Base-by-base conservation (phyloP, 1,140 invertebrate species). In the Probaryconus sp. region DNA sequence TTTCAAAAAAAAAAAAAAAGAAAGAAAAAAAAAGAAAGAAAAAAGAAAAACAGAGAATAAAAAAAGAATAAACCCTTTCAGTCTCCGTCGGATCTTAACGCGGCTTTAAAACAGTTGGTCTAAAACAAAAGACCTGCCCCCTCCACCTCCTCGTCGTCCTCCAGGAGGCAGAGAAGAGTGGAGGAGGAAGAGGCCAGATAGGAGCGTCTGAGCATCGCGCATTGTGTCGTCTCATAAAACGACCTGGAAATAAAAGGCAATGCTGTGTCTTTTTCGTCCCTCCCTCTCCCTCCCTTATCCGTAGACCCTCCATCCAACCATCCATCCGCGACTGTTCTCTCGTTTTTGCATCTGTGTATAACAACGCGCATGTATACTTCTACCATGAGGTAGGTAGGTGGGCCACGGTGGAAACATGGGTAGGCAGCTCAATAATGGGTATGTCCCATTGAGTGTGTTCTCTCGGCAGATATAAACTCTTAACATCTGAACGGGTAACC, bases 221-320 rank as follows among this genome's bases (percentile, higher is more conserved):
- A 78, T 82, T 84, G 79, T 82, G 72, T 76, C 69, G 75, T 65
- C 68, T 65, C 70, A 76, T 76, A 75, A 75, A 81, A 84, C 79
- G 77, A 68, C 76, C 78, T 79, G 82, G 72, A 79, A 82, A 84
- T 79, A 83, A 83, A 83, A 81, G 78, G 70, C 83, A 81, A 84
- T 83, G 79, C 79, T 85, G 76, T 82, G 75, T 77, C 76, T 69
- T 71, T 63, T 70, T 56, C 26, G 30, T 43, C 55, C 38, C 40
- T 47, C 69, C 63, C 65, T 43, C 35, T 42, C 7, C 24, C 1
- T 16, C 50, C 9, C 7, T n/a, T n/a, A n/a, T n/a, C n/a, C n/a
- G n/a, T n/a, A n/a, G n/a, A n/a, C n/a, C n/a, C n/a, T n/a, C n/a
- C n/a, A n/a, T n/a, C n/a, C n/a, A n/a, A n/a, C n/a, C n/a, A n/a